Evolutionary conservation across 2,797 vertebrate genomes (phyloP).

Genomic region (Syndactyla subalaris): DNA sequence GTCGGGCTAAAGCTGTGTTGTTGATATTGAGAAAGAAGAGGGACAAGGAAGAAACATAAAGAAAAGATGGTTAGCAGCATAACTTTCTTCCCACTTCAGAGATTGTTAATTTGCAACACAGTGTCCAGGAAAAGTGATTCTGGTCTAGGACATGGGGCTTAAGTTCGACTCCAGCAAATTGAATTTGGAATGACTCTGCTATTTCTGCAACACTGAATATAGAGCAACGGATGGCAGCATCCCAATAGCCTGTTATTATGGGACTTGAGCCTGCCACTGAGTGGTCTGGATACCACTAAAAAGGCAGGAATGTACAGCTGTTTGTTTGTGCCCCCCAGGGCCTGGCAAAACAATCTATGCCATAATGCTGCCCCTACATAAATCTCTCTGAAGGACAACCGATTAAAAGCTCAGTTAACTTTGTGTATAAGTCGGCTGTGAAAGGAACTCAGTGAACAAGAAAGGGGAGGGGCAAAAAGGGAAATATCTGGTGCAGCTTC

Average conservation of each 20-base stretch:
- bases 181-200: slow-evolving; percentile 76
- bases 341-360: slow-evolving; percentile 28
- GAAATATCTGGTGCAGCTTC: slow-evolving; percentile 1
- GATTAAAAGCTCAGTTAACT: slow-evolving; percentile 10
- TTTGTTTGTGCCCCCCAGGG: slow-evolving; percentile 55
- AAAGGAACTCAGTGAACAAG: background rate
- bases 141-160: slow-evolving; percentile 78
- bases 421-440: background rate
- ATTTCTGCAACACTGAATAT: slow-evolving; percentile 80
- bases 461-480: background rate
- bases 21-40: slow-evolving; percentile 61
- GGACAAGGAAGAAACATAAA: slow-evolving; percentile 75
- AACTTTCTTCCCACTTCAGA: slow-evolving; percentile 34
- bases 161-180: slow-evolving; percentile 77
- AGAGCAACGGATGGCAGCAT: slow-evolving; percentile 73
- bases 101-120: slow-evolving; percentile 49
- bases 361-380: background rate
- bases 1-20: slow-evolving; percentile 93
- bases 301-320: slow-evolving; percentile 77
- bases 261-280: slow-evolving; percentile 74
- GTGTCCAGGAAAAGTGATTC: slow-evolving; percentile 38
- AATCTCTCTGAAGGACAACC: slow-evolving; percentile 33
- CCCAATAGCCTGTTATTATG: slow-evolving; percentile 73
- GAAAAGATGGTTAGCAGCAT: slow-evolving; percentile 75
- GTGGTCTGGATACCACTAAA: slow-evolving; percentile 57